Base-by-base conservation (phyloP, 2,888 invertebrate genomes). In the Escarpia spicata region DNA sequence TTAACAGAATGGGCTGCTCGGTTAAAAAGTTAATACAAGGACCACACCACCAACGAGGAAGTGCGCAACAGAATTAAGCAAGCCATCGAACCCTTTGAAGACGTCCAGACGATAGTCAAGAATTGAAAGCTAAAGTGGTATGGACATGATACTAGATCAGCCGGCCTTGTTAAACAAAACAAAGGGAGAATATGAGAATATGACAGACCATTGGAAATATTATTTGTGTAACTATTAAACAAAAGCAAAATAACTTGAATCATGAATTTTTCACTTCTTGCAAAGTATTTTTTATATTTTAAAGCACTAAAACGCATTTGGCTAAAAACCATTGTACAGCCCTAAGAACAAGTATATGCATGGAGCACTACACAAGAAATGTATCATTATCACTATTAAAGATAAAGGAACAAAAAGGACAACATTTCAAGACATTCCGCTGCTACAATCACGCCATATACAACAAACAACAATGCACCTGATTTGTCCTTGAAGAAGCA, bases 401-500 rank as follows among this genome's bases (percentile, higher is more conserved):
- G 10, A 90, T 45, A 10, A 4, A 60, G 75, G 90, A 92, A 43
- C 15, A 92, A 92, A 92, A 19, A 75, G 37, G 43, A 43, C n/a
- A 92, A 92, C 90, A n/a, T 91, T 31, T 44, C n/a, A 44, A 92
- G 3, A 60, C n/a, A 9, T 15, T 52, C 37, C 37, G 37, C 37
- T 37, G 37, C 37, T 12, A 0, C 52, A 52, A 12, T 43, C 90
- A 92, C n/a, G 10, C 89, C 8, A 43, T 12, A 10, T 43, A 37
- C 45, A 91, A 43, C 89, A 91, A 9, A 45, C 12, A 26, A 92
- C 31, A 26, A 89, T 94, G 43, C 94, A 96, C 96, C 96, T 94
- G 98, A 98, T 95, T 98, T 98, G 96, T 99, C 99, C 96, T 99
- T 98, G 97, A 99, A 99, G 98, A 99, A 99, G 97, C 99, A 99